Evolutionary conservation across 2,797 vertebrate species (phyloP).

Genomic region (Ctenopoma multispine): DNA sequence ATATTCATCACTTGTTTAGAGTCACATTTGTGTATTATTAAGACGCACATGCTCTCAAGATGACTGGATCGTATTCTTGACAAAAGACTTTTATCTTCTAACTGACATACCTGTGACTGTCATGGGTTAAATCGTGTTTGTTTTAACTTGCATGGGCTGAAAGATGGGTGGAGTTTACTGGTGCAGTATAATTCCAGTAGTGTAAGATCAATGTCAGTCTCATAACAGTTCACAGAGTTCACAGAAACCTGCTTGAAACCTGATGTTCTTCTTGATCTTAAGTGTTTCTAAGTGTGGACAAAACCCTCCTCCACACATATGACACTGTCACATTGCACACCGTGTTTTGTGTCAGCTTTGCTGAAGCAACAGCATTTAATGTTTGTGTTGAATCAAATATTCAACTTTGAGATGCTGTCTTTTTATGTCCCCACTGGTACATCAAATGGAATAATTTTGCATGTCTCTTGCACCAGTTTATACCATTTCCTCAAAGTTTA

Average conservation of each 20-base stretch:
- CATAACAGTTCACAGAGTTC: constrained; percentile 49
- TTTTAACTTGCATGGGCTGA: constrained; percentile 39
- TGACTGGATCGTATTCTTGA: background rate
- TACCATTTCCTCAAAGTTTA: constrained; percentile 29
- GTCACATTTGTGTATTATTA: background rate
- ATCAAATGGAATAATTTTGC: constrained; percentile 24
- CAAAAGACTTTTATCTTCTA: background rate
- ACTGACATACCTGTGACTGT: background rate
- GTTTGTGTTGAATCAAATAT: constrained; percentile 21
- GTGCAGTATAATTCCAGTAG: constrained; percentile 27
- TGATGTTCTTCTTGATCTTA: constrained; percentile 29
- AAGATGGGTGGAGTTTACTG: constrained; percentile 40
- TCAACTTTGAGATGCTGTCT: constrained; percentile 1
- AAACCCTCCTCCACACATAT: background rate
- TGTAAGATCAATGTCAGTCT: constrained; percentile 44
- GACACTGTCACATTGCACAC: constrained; percentile 2
- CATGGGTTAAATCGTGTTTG: constrained; percentile 32
- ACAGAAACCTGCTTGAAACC: constrained; percentile 27
- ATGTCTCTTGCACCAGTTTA: constrained; percentile 21
- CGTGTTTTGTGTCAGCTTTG: constrained; percentile 11
- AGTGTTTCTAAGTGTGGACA: constrained; percentile 29
- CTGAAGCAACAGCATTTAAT: constrained; percentile 11
- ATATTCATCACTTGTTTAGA: constrained; percentile 8
- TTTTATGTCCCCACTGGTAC: constrained; percentile 16
- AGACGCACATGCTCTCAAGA: background rate